Conservation (phyloP, 2,113 vertebrate species). For the Engraulis encrasicolus region DNA sequence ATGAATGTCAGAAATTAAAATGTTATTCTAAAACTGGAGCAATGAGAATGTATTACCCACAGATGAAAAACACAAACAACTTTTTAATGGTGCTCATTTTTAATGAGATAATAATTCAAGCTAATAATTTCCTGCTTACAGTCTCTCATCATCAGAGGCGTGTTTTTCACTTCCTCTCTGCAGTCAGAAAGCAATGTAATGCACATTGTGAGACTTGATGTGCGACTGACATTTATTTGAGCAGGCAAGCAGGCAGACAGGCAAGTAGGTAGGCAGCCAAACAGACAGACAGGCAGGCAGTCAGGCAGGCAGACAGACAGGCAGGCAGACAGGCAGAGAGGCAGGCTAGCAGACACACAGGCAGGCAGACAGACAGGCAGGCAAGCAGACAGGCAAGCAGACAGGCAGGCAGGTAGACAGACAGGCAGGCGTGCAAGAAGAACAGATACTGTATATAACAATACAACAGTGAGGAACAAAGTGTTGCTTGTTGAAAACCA, state of each 20-base stretch:
- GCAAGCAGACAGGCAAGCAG: too few species aligned
- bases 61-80: neutral
- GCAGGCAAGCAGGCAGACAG: neutral
- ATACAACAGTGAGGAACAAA: neutral
- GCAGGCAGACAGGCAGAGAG: too few species aligned
- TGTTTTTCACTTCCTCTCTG: neutral
- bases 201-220: neutral
- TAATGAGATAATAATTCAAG: slow-evolving; percentile 4
- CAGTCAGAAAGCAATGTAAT: neutral
- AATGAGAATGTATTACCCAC: neutral
- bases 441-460: too few species aligned
- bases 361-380: too few species aligned
- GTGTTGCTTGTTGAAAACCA: neutral
- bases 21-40: neutral
- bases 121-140: neutral
- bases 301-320: too few species aligned
- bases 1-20: neutral
- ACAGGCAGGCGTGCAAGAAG: neutral
- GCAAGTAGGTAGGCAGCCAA: too few species aligned
- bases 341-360: too few species aligned
- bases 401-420: too few species aligned
- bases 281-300: too few species aligned
- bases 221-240: neutral
- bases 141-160: neutral
- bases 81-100: neutral